Evolutionary conservation across 2,888 invertebrate genomes (phyloP), one percentile per base, ranked within the genome.

Genomic region (Stenchaetothrips biformis): DNA sequence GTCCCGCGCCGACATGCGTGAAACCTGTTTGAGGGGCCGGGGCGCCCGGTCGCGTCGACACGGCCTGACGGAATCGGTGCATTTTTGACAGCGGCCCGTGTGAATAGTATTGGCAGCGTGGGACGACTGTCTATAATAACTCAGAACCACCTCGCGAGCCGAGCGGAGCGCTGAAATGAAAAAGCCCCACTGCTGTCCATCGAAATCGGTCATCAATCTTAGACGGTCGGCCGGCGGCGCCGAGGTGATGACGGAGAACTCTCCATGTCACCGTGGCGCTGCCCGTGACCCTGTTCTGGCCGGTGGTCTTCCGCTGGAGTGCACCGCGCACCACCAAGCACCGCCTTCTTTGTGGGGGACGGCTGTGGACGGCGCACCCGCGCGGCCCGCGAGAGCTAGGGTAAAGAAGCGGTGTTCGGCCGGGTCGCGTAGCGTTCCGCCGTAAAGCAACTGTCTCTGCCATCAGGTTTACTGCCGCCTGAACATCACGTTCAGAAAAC

Each of bases 401-500:
- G 53, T n/a, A 16, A n/a, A n/a, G n/a, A n/a, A n/a, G 62, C 62
- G 13, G n/a, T n/a, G 67, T n/a, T 67, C 67, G 67, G 21, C 21
- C 67, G 9, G 67, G 67, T 21, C 67, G 7, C 62, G 62, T 8
- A 18, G 9, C 21, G 67, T 9, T 67, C 67, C 21, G 67, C 67
- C 67, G 67, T 67, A 67, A 67, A 67, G 67, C n/a, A n/a, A n/a
- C n/a, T 67, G 67, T 67, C 67, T 67, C 67, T n/a, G 13, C 11
- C 53, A 53, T 53, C 67, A 21, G 21, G n/a, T 67, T 67, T 67
- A 67, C 21, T 67, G 67, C 67, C 67, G n/a, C 67, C 9, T 67
- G 67, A 67, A 67, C 67, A 67, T 21, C 67, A 67, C 67, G 67
- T 67, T 67, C 21, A 9, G 21, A 67, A 67, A 67, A 67, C 67